Base-by-base conservation (phyloP, 1,140 invertebrate species). In the Drosophila sp. region DNA sequence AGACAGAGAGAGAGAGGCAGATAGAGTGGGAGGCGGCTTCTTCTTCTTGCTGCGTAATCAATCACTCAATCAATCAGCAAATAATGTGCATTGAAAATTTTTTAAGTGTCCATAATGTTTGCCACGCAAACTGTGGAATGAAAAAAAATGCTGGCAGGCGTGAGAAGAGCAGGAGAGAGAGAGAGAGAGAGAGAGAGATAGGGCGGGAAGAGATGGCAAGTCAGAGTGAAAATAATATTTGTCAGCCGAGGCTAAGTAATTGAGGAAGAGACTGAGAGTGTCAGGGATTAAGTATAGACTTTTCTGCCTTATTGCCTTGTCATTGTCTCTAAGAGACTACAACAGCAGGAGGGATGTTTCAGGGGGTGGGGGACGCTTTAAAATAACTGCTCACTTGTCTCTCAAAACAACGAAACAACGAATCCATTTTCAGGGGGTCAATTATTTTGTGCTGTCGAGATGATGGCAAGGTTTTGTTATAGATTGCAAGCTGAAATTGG, bases 41-140 rank as follows among this genome's bases (percentile, higher is more conserved):
- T 6, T 53, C 27, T 36, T 34, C 27, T 36, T 34, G 21, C 34
- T 63, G 29, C 58, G 83, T 83, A 87, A 87, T 87, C 83, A 87
- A 87, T 87, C 83, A 87, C 83, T 87, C 83, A 87, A 87, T 87
- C 83, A 87, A 87, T 89, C 83, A 87, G 83, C 84, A 89, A 89
- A 83, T 87, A 87, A 87, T 87, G 87, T 89, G 83, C 82, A 87
- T 87, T 87, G 82, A 80, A 87, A 89, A 79, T 87, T 79, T 74
- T 76, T 80, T 73, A 74, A 74, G 67, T 78, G 79, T 78, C 58
- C 72, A 79, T 75, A 84, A 86, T 86, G 77, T 84, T 84, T 84
- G 81, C 65, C 81, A 70, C 72, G 34, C 63, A 80, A 84, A 86
- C 53, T 45, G 27, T 38, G 14, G 25, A 5, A 21, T 21, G 21